Percentiles rank a stretch among this genome's conserved stretches.
These are phyloP conservation scores for Hippopotamyrus pictus DNA, from an alignment of 2,797 vertebrate genomes.

Conservation along the genomic window DNA sequence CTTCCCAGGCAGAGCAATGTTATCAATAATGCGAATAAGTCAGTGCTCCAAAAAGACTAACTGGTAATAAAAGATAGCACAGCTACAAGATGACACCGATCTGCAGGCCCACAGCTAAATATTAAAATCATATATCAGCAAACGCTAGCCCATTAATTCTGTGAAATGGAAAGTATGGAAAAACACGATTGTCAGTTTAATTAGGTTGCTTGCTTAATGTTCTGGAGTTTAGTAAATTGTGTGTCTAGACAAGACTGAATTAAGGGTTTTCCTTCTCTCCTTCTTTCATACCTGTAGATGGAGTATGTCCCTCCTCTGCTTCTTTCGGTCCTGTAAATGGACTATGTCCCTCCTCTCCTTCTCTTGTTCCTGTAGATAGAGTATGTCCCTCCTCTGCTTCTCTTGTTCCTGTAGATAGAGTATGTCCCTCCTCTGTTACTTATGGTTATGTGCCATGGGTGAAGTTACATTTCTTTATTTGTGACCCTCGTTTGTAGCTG, in stretches of 20 bases:
- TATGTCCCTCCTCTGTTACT: background rate
- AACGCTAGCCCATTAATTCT: background rate
- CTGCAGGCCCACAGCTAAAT: background rate
- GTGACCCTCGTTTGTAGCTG: background rate
- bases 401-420: background rate
- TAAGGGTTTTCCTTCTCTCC: background rate
- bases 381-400: background rate
- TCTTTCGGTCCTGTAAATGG: background rate
- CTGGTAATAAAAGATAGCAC: background rate
- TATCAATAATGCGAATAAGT: slow-evolving; percentile 50
- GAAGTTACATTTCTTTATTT: background rate
- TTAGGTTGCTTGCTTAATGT: background rate
- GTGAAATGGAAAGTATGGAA: background rate
- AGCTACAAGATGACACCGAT: background rate
- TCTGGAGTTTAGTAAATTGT: slow-evolving; percentile 10
- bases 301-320: background rate
- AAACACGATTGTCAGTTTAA: background rate
- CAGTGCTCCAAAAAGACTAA: slow-evolving; percentile 19
- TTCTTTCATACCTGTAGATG: background rate
- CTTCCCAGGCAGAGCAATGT: slow-evolving; percentile 49
- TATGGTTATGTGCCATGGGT: background rate
- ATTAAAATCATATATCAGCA: background rate
- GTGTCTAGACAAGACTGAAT: background rate
- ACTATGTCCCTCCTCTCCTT: background rate
- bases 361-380: background rate